These are phyloP conservation scores for Caenorhabditis sp. DNA, from an alignment of 2,888 invertebrate genomes.

Conservation along the genomic window DNA sequence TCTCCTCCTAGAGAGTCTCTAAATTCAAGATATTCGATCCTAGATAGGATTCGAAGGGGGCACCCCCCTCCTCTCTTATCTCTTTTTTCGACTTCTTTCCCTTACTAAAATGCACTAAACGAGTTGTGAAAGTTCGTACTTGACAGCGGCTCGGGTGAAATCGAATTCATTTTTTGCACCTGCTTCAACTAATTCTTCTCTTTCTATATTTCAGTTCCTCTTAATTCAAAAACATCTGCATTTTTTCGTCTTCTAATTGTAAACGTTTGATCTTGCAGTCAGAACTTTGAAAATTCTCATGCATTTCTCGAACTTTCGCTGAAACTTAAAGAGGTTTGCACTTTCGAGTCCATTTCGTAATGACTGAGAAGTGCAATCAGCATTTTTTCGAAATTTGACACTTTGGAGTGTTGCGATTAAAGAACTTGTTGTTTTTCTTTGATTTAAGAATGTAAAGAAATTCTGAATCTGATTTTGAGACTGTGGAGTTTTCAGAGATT, in stretches of 20 bases:
- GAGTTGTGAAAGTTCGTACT: conserved; percentile 38
- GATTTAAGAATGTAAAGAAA: no score
- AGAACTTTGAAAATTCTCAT: not conserved
- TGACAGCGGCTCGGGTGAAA: conserved; percentile 36
- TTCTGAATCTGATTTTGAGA: no score
- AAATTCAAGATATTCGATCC: conserved; percentile 57
- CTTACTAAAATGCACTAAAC: conserved; percentile 18
- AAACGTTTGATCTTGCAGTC: not conserved
- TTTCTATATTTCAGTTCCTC: not conserved
- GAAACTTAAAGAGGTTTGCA: not conserved
- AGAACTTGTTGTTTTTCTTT: no score
- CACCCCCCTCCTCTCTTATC: conserved; percentile 22
- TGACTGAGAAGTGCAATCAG: no score
- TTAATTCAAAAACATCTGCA: not conserved
- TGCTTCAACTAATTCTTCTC: conserved; percentile 2
- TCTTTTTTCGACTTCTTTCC: conserved; percentile 25
- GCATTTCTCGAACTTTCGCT: not conserved
- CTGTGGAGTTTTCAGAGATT: no score
- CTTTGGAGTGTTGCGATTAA: no score
- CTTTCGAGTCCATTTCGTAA: no score
- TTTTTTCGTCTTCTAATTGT: not conserved
- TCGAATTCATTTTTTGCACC: conserved; percentile 3
- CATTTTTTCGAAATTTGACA: no score
- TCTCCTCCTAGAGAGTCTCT: no score
- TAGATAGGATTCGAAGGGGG: conserved; percentile 10